Evolutionary conservation across 2,888 invertebrate genomes (phyloP).

Genomic region (Pristionchus fissidentatus): DNA sequence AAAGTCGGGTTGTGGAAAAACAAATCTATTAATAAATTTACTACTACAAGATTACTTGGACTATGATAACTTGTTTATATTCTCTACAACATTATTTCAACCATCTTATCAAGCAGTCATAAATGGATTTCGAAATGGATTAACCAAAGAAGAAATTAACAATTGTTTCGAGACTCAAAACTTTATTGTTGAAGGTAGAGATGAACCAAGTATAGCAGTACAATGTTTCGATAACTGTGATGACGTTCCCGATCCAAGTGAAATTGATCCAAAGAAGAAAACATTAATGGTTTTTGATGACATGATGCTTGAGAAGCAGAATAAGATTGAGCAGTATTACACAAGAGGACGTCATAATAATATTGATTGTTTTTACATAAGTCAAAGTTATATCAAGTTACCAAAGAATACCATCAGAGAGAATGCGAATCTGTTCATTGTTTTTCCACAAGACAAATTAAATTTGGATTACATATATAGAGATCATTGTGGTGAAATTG

Average conservation of each 20-base stretch:
- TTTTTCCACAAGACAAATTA: constrained; percentile 60
- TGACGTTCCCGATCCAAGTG: constrained; percentile 59
- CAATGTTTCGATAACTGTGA: constrained; percentile 44
- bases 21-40: constrained; percentile 60
- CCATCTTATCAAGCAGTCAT: constrained; percentile 61
- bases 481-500: constrained; percentile 55
- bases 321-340: constrained; percentile 58
- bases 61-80: constrained; percentile 63
- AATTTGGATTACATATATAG: constrained; percentile 59
- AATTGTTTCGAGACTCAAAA: constrained; percentile 47
- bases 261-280: constrained; percentile 58
- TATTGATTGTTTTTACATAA: constrained; percentile 62
- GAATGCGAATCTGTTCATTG: constrained; percentile 61
- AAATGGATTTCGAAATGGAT: constrained; percentile 55
- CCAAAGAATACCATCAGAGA: no score
- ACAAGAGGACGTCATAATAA: constrained; percentile 58
- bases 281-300: constrained; percentile 53
- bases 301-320: constrained; percentile 1
- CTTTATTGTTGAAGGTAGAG: constrained; percentile 47
- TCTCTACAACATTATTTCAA: constrained; percentile 54
- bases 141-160: constrained; percentile 58
- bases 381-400: constrained; percentile 62
- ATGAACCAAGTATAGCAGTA: constrained; percentile 32
- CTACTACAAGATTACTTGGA: constrained; percentile 58
- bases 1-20: constrained; percentile 63